Base-by-base conservation (phyloP, 2,797 vertebrate species). In the Garrulus glandarius region DNA sequence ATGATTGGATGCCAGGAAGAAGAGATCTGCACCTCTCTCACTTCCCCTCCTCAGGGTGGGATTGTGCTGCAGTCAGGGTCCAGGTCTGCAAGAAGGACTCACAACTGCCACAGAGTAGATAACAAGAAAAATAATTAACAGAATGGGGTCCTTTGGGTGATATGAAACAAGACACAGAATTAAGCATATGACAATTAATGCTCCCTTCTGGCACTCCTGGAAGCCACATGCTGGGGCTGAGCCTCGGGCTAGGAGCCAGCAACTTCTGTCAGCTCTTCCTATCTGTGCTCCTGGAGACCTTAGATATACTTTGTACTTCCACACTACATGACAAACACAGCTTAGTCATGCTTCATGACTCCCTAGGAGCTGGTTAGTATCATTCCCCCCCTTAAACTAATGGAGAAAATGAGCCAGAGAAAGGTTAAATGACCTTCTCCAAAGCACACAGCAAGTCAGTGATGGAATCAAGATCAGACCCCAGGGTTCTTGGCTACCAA, bases 361-460 rank as follows among this genome's bases (percentile, higher is more conserved):
- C 87, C 84, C 92, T 52, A n/a, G 72, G 59, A 95, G 78, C 61
- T 83, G 75, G 78, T 89, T 92, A 93, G 68, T 74, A 64, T 89
- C 75, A 68, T 71, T 64, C n/a, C 5, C 11, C 22, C 20, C 44
- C 49, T 74, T 79, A 60, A 8, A 77, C 53, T 82, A 88, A 95
- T 77, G 74, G 46, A 91, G 82, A 95, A 90, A 95, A 95, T 63
- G 77, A 95, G 70, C 37, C 94, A 95, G 72, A 95, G 77, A 89
- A 94, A 96, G 77, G 77, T 96, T 94, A 92, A 93, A 94, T 70
- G 59, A 87, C 77, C 87, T 95, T 91, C 76, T 95, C 59, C 77
- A 89, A 86, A 92, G 77, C 55, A 76, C 94, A 86, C 91, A 95
- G 92, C 67, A 82, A 82, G 91, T 52, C 87, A 84, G 46, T 24